phyloP scores from a whole-genome alignment of 1,140 invertebrate species.

The Micrasema minimum region DNA sequence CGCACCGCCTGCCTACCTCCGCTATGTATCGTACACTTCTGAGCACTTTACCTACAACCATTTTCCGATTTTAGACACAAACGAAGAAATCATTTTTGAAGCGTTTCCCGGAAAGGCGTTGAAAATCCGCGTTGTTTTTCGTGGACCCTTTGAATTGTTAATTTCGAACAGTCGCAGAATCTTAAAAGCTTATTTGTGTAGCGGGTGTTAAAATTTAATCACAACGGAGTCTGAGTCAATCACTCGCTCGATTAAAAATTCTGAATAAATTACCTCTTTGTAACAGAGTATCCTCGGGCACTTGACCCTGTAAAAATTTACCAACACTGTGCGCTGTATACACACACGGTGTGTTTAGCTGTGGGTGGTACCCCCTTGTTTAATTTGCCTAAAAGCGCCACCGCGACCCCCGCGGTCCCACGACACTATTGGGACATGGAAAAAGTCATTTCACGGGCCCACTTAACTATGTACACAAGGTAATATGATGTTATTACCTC shows the following conservation, averaged over 20 bases:
- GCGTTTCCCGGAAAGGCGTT: not conserved
- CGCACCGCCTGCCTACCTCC: too few species aligned
- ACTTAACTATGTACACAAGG: constrained; percentile 12
- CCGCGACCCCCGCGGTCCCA: constrained; percentile 21
- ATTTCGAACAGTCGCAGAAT: constrained; percentile 1
- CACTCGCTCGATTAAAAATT: too few species aligned
- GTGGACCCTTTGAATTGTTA: constrained; percentile 17
- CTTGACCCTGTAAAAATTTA: too few species aligned
- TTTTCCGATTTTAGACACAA: not conserved
- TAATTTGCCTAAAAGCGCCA: constrained; percentile 37
- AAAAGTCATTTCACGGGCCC: too few species aligned
- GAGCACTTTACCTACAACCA: constrained; percentile 2
- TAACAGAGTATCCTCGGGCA: too few species aligned
- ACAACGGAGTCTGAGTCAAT: too few species aligned
- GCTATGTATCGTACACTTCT: too few species aligned
- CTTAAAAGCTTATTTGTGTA: constrained; percentile 21
- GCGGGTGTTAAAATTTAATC: too few species aligned
- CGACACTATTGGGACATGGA: constrained; percentile 34
- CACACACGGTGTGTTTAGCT: constrained; percentile 3
- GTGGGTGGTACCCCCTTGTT: constrained; percentile 3
- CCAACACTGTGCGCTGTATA: not conserved
- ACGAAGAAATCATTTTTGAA: constrained; percentile 5
- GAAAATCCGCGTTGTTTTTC: constrained; percentile 4
- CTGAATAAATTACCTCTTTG: too few species aligned
- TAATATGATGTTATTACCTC: constrained; percentile 30